Conservation (phyloP, 2,113 vertebrate genomes). For the Gavia stellata region DNA sequence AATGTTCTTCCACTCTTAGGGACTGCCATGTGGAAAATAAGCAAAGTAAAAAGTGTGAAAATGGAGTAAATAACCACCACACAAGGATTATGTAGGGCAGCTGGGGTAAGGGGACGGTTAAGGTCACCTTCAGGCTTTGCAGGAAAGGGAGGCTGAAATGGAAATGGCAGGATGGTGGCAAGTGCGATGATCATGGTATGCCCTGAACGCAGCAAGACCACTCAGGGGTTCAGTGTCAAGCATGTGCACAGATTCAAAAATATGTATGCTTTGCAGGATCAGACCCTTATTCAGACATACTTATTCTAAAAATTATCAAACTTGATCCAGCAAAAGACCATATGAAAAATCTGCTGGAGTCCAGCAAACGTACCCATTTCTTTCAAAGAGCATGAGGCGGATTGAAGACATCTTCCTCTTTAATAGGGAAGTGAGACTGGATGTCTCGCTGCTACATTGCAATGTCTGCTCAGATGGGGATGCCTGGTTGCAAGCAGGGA, state of each 20-base stretch:
- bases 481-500: not conserved
- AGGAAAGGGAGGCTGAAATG: not conserved
- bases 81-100: not conserved
- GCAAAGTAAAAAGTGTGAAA: not conserved
- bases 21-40: not conserved
- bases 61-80: not conserved
- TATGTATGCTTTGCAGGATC: not conserved
- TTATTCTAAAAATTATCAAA: not conserved
- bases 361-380: not conserved
- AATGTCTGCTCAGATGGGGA: not conserved
- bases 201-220: not conserved
- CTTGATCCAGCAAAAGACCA: rapidly evolving
- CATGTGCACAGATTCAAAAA: not conserved
- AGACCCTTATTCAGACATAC: not conserved
- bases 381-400: not conserved
- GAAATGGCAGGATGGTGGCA: not conserved
- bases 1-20: not conserved
- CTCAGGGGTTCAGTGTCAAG: not conserved
- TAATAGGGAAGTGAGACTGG: not conserved
- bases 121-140: not conserved
- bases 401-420: not conserved
- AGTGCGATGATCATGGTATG: not conserved
- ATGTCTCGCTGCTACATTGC: not conserved
- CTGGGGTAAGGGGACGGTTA: not conserved
- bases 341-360: not conserved